These are phyloP conservation scores for Tauraco hartlaubi DNA, from an alignment of 2,797 vertebrate species.

Conservation along the genomic window DNA sequence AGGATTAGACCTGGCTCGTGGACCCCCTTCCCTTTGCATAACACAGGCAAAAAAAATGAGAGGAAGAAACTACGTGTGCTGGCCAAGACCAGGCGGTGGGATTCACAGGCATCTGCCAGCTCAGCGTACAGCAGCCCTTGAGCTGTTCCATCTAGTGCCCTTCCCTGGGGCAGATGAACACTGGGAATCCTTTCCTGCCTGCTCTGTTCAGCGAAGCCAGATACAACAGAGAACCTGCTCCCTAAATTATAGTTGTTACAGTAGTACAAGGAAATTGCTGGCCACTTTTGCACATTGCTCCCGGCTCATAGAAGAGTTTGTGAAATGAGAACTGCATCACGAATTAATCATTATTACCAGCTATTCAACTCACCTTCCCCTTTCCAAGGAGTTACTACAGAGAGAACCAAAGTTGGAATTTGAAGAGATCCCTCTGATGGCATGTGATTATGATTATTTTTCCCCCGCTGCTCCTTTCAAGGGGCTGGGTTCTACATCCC, in stretches of 20 bases:
- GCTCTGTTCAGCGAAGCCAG: fast-evolving
- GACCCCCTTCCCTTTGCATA: not conserved
- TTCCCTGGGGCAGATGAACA: too few relatives aligned
- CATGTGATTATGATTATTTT: not conserved
- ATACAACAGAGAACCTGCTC: not conserved
- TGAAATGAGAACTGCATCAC: not conserved
- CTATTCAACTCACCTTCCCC: not conserved
- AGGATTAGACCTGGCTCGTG: not conserved
- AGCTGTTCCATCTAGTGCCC: not conserved
- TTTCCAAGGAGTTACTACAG: not conserved
- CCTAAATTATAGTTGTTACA: not conserved
- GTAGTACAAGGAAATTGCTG: not conserved
- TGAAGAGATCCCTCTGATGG: not conserved
- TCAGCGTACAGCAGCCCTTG: not conserved
- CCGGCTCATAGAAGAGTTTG: not conserved
- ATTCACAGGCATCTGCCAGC: not conserved
- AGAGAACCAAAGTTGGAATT: not conserved
- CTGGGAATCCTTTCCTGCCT: not conserved
- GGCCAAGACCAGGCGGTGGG: fast-evolving
- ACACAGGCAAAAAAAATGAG: not conserved
- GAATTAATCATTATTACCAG: fast-evolving
- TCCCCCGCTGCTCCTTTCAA: not conserved
- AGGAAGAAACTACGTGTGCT: not conserved
- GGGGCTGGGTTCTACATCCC: not conserved
- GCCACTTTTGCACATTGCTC: not conserved